A percentile compares a stretch with the other conserved stretches of the same genome.
Conservation (phyloP, 2,888 invertebrate species). For the Zonitis immaculata region DNA sequence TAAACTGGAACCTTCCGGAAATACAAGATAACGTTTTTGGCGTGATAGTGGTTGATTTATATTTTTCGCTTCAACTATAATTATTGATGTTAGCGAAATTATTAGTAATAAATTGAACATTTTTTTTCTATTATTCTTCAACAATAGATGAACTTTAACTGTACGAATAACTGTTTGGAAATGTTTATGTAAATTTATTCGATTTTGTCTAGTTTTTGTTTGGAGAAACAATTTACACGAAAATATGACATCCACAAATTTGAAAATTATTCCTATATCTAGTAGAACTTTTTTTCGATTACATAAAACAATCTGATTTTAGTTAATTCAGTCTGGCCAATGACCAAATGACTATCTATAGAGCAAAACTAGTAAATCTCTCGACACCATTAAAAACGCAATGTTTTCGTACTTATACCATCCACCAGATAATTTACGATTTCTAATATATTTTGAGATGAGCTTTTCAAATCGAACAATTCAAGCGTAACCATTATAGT, state of each 20-base stretch:
- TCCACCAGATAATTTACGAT: too few relatives aligned
- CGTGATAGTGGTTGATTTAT: conserved; percentile 49
- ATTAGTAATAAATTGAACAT: neutral
- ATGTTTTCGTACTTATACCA: too few relatives aligned
- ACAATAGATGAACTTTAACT: neutral
- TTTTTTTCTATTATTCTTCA: too few relatives aligned
- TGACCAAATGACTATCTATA: neutral
- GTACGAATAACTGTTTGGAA: neutral
- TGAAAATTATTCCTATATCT: neutral
- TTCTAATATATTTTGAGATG: too few relatives aligned
- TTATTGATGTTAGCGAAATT: neutral
- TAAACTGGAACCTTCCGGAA: conserved; percentile 69
- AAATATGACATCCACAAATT: neutral
- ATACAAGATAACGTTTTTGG: conserved; percentile 60
- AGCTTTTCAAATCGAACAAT: too few relatives aligned
- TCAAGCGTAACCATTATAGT: too few relatives aligned
- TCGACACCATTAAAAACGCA: neutral
- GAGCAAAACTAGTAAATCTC: neutral
- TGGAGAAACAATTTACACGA: neutral
- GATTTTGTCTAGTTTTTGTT: neutral
- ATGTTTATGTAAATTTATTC: neutral
- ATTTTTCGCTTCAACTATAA: neutral
- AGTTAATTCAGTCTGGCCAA: neutral
- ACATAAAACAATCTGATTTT: neutral
- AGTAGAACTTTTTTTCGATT: too few relatives aligned